Percentiles rank a stretch among this genome's conserved stretches.
Evolutionary conservation across 2,888 invertebrate species (phyloP).

Genomic region (Agrochola lota): DNA sequence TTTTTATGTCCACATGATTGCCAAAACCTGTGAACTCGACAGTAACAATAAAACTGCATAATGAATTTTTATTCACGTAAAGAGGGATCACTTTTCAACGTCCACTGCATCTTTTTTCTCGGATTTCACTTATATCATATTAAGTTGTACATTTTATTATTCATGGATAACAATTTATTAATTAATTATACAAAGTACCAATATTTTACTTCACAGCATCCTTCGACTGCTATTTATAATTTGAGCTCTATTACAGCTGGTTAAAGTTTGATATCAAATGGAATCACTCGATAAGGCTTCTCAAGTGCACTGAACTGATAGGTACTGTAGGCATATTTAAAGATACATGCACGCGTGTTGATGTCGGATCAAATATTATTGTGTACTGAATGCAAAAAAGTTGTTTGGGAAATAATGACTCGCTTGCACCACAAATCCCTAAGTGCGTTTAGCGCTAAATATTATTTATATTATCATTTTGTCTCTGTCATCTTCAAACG

Average conservation of each 20-base stretch:
- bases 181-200: slow-evolving; percentile 65
- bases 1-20: background rate
- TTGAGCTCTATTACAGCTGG: slow-evolving; percentile 17
- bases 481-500: background rate
- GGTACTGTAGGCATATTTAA: slow-evolving; percentile 59
- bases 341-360: slow-evolving; percentile 67
- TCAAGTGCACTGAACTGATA: slow-evolving; percentile 63
- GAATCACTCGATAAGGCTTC: slow-evolving; percentile 25
- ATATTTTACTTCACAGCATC: slow-evolving; percentile 46
- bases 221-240: slow-evolving; percentile 4
- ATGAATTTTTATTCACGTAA: slow-evolving; percentile 39
- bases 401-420: background rate
- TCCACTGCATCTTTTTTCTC: slow-evolving; percentile 45
- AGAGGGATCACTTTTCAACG: slow-evolving; percentile 55
- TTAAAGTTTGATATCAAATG: slow-evolving; percentile 45
- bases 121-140: slow-evolving; percentile 54
- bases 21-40: slow-evolving; percentile 25
- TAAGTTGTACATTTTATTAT: slow-evolving; percentile 60
- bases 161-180: slow-evolving; percentile 61
- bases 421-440: background rate
- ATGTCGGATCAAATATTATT: slow-evolving; percentile 69
- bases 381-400: slow-evolving; percentile 64
- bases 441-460: background rate
- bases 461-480: background rate
- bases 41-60: slow-evolving; percentile 16